phyloP scores from a whole-genome alignment of 1,140 invertebrate species.

The Telenomus remus region DNA sequence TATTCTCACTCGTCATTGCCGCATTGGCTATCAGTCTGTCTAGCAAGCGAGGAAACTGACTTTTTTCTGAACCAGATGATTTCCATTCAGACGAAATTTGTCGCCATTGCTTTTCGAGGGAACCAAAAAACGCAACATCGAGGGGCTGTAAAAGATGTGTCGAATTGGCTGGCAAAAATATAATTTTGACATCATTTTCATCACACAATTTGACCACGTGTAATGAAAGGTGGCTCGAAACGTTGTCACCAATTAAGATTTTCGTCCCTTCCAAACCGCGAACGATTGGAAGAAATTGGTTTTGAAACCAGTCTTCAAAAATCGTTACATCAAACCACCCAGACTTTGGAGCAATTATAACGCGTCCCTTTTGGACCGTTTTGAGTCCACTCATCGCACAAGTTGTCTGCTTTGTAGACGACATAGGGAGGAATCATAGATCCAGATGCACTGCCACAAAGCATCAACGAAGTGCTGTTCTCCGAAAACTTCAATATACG shows the following conservation, averaged over 20 bases:
- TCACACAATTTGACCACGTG: slow-evolving; percentile 1
- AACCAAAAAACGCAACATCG: slow-evolving; percentile 18
- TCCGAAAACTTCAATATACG: slow-evolving; percentile 1
- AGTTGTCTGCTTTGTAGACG: slow-evolving; percentile 66
- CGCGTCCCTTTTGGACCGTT: slow-evolving; percentile 59
- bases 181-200: slow-evolving; percentile 21
- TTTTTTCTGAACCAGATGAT: neutral
- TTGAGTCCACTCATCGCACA: slow-evolving; percentile 65
- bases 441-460: slow-evolving; percentile 20
- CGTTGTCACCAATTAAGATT: slow-evolving; percentile 21
- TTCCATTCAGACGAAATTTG: slow-evolving; percentile 3
- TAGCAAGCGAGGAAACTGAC: slow-evolving; percentile 1
- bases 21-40: neutral
- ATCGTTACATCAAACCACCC: slow-evolving; percentile 62
- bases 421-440: slow-evolving; percentile 57
- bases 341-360: slow-evolving; percentile 65
- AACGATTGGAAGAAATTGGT: slow-evolving; percentile 51
- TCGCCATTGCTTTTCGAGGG: slow-evolving; percentile 6
- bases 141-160: slow-evolving; percentile 20
- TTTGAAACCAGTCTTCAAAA: slow-evolving; percentile 67
- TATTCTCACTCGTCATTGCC: no score
- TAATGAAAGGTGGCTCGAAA: slow-evolving; percentile 11
- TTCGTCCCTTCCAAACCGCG: slow-evolving; percentile 45
- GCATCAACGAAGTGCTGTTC: slow-evolving; percentile 10
- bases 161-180: slow-evolving; percentile 15